Base-by-base conservation (phyloP, 2,113 vertebrate genomes). In the Gasterosteus nipponicus region DNA sequence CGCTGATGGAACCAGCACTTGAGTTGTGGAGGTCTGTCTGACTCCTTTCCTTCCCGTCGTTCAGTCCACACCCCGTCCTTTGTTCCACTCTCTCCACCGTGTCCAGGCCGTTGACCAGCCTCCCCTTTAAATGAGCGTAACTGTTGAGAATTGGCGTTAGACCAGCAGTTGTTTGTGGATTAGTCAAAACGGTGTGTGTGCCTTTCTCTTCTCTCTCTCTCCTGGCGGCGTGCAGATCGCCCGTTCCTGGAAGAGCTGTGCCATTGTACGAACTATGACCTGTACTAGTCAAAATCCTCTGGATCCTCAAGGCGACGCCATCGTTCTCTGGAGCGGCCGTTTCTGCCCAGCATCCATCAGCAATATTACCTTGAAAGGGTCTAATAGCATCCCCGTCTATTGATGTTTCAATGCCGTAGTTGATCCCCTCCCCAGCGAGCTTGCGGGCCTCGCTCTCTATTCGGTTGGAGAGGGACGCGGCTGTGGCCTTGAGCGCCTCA, bases 401-500 rank as follows among this genome's bases (percentile, higher is more conserved):
- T 42, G 90, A 93, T 80, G 94, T 93, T 10, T 73, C 33, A n/a
- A 89, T 80, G 41, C 95, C 93, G 10, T 92, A 95, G 83, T 93
- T 96, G 83, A 96, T 90, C 19, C 93, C 94, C 62, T 94, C 92
- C 0, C 96, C 94, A 31, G 95, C 96, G 83, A 98, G 91, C 75
- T 95, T 98, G 53, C 95, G 95, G 18, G 97, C 97, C 86, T 99
- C 97, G 10, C 82, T 96, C 92, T 97, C 97, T 84, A 99, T 96
- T 33, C 97, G 96, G 71, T 89, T 95, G 54, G 97, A 98, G 61
- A 99, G 93, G n/a, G 96, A 97, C 51, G 95, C 95, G 22, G 98
- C 98, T 29, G 95, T 98, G 73, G 97, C 96, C 89, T 97, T 99
- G 76, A 99, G 86, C 66, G 96, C 96, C 83, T 98, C 96, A 46